A percentile compares a stretch with the other conserved stretches of the same genome.
Evolutionary conservation across 2,888 invertebrate species (phyloP).

Genomic region (Lepidocyrtinus sp.): DNA sequence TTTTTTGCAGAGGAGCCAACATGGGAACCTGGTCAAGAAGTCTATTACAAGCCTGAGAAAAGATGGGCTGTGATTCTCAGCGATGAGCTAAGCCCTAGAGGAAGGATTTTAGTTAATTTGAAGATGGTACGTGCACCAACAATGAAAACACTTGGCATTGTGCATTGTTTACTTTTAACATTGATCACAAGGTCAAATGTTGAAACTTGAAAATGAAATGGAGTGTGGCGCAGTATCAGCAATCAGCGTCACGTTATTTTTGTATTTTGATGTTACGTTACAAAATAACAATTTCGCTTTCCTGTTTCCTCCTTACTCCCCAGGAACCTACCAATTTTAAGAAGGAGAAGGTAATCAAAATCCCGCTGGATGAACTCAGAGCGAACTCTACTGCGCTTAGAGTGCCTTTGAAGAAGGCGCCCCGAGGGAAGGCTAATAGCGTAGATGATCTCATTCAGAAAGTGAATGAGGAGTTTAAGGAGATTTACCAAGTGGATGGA

Average conservation of each 20-base stretch:
- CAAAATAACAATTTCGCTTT: neutral
- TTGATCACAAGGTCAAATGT: neutral
- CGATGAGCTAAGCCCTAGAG: constrained; percentile 46
- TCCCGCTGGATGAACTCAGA: constrained; percentile 45
- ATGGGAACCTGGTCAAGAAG: constrained; percentile 52
- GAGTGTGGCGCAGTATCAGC: constrained; percentile 6
- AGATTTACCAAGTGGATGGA: neutral
- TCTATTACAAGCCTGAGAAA: constrained; percentile 61
- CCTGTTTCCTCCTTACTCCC: neutral
- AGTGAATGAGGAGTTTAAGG: constrained; percentile 1
- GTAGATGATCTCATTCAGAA: neutral
- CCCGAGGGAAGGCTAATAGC: neutral
- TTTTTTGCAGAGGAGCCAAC: constrained; percentile 53
- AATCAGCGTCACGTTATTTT: constrained; percentile 3
- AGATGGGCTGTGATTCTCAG: constrained; percentile 54
- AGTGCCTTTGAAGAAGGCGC: constrained; percentile 25
- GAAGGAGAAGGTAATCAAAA: constrained; percentile 44
- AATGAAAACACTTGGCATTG: too few species aligned
- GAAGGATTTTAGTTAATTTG: constrained; percentile 43
- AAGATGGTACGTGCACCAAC: too few species aligned
- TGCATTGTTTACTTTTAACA: too few species aligned
- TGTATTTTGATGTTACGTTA: too few species aligned
- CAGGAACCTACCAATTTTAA: constrained; percentile 55
- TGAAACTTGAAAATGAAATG: neutral
- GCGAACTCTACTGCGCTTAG: constrained; percentile 38